A percentile compares a stretch with the other conserved stretches of the same genome.
Conservation (phyloP, 2,113 vertebrate genomes). For the Mormyrus lacerda region DNA sequence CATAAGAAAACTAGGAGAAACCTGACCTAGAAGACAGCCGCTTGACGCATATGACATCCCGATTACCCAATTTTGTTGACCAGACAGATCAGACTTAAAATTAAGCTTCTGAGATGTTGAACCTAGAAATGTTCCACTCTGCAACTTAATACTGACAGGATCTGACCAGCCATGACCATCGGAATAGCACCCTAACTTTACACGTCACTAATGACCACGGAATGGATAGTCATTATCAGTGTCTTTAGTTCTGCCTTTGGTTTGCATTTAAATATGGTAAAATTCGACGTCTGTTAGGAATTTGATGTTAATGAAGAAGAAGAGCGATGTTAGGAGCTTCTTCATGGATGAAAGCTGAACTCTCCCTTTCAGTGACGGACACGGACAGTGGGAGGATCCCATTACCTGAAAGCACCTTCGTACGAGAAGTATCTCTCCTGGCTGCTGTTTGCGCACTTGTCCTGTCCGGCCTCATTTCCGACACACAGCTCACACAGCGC, state of each 20-base stretch:
- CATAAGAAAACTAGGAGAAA: not conserved
- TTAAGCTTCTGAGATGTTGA: not conserved
- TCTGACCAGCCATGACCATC: not conserved
- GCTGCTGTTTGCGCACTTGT: conserved; percentile 57
- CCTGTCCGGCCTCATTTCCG: conserved; percentile 53
- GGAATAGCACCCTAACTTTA: not conserved
- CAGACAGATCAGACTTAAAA: not conserved
- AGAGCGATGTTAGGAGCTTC: not conserved
- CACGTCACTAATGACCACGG: not conserved
- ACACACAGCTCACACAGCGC: conserved; percentile 77
- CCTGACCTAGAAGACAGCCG: not conserved
- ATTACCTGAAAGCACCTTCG: conserved; percentile 85
- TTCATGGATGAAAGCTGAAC: not conserved
- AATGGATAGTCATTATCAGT: not conserved
- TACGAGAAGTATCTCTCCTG: conserved; percentile 78
- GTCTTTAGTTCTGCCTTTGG: not conserved
- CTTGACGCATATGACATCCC: not conserved
- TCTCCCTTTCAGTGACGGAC: not conserved
- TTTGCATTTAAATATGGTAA: not conserved
- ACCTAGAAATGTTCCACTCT: not conserved
- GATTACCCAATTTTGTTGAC: not conserved
- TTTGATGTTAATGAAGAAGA: not conserved
- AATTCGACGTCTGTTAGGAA: not conserved
- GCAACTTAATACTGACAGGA: not conserved
- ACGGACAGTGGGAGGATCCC: not conserved